phyloP scores from a whole-genome alignment of 2,797 vertebrate species.

The Sarcophilus harrisii region DNA sequence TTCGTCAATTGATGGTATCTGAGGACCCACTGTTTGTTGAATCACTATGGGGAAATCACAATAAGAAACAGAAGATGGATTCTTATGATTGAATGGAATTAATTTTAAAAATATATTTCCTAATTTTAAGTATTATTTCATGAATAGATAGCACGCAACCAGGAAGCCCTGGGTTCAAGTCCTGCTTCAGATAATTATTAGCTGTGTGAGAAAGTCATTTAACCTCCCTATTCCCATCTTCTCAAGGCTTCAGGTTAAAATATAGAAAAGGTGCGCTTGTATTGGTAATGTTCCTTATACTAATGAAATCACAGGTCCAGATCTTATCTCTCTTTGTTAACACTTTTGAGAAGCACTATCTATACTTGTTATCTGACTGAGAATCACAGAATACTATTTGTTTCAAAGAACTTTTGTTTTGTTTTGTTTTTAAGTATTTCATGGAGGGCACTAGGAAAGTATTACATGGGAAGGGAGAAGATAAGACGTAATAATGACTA shows the following conservation, averaged over 20 bases:
- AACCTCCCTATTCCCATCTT: neutral
- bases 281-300: neutral
- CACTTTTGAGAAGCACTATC: neutral
- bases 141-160: neutral
- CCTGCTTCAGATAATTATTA: neutral
- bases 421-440: too few species aligned
- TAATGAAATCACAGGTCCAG: neutral
- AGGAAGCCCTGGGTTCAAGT: neutral
- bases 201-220: neutral
- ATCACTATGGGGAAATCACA: neutral
- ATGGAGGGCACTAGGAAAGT: neutral
- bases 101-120: neutral
- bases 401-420: neutral
- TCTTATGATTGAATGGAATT: neutral
- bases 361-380: neutral
- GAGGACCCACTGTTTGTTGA: neutral
- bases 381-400: neutral
- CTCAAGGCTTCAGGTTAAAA: neutral
- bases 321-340: neutral
- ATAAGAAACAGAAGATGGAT: neutral
- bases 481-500: neutral
- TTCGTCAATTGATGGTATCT: neutral
- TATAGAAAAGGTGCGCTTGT: neutral
- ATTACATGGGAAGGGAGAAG: neutral
- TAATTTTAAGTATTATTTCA: neutral